Evolutionary conservation across 2,888 invertebrate species (phyloP).

Genomic region (Eupithecia exiguata): DNA sequence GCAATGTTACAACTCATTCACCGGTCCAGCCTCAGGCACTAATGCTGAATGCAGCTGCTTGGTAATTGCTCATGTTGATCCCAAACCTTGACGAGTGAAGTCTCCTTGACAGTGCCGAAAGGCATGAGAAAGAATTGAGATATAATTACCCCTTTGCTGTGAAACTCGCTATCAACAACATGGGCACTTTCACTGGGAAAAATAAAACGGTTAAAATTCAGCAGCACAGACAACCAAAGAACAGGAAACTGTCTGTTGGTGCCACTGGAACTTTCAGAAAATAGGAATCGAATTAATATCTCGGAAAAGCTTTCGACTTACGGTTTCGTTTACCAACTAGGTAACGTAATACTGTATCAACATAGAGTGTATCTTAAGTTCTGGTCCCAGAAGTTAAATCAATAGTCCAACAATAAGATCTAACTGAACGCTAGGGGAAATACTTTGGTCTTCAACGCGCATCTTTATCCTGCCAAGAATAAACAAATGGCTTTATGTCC

Average conservation of each 20-base stretch:
- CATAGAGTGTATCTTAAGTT: background rate
- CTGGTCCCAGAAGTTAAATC: slow-evolving; percentile 8
- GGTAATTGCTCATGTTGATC: slow-evolving; percentile 65
- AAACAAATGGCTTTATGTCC: slow-evolving; percentile 10
- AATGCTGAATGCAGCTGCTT: slow-evolving; percentile 56
- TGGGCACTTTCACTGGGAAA: background rate
- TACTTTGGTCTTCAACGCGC: slow-evolving; percentile 4
- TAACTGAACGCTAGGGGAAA: slow-evolving; percentile 6
- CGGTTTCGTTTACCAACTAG: background rate
- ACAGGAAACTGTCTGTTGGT: background rate
- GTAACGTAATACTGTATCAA: background rate
- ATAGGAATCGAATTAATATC: background rate
- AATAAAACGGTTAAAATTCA: background rate
- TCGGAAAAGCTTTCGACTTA: background rate
- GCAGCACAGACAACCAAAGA: background rate
- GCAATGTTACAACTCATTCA: slow-evolving; percentile 60
- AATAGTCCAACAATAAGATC: slow-evolving; percentile 1
- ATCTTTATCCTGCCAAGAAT: slow-evolving; percentile 15
- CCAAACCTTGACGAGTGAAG: slow-evolving; percentile 47
- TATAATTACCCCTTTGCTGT: slow-evolving; percentile 15
- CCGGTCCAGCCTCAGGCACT: slow-evolving; percentile 62
- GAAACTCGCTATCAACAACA: background rate
- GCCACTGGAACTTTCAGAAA: background rate
- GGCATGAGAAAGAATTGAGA: slow-evolving; percentile 13
- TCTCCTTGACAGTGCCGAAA: slow-evolving; percentile 13